These are phyloP conservation scores for Halesus radiatus DNA, from an alignment of 1,140 invertebrate genomes.

Conservation along the genomic window DNA sequence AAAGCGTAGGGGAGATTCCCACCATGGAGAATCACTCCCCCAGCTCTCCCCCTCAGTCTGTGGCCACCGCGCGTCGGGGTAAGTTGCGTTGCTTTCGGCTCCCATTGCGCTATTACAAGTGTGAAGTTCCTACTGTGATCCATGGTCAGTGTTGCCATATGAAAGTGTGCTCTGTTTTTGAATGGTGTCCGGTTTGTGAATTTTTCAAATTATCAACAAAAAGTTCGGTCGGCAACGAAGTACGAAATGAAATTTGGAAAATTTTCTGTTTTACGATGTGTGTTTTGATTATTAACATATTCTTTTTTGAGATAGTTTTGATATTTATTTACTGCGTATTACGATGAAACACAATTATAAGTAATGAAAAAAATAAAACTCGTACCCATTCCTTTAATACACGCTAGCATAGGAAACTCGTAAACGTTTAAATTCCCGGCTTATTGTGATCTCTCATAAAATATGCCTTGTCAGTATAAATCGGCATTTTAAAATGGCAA, in stretches of 20 bases:
- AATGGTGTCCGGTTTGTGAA: constrained; percentile 13
- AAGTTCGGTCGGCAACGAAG: not conserved
- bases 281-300: not conserved
- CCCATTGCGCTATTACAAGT: constrained; percentile 21
- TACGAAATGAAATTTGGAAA: not conserved
- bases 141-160: constrained; percentile 45
- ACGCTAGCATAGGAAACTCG: not conserved
- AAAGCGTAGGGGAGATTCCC: constrained; percentile 38
- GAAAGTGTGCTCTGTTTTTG: constrained; percentile 32
- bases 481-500: too few species aligned
- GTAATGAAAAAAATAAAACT: not conserved
- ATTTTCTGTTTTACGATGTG: not conserved
- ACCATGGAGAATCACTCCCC: constrained; percentile 13
- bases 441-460: too few species aligned
- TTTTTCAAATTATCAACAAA: constrained; percentile 4
- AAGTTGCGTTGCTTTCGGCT: constrained; percentile 28
- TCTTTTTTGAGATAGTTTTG: not conserved
- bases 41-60: constrained; percentile 28
- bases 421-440: too few species aligned
- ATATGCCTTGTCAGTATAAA: too few species aligned
- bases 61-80: constrained; percentile 15
- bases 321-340: not conserved
- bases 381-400: not conserved
- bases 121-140: constrained; percentile 37
- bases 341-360: not conserved